Percentiles rank a stretch among this genome's conserved stretches.
Conservation (phyloP, 2,888 invertebrate genomes). For the Macaria liturata region DNA sequence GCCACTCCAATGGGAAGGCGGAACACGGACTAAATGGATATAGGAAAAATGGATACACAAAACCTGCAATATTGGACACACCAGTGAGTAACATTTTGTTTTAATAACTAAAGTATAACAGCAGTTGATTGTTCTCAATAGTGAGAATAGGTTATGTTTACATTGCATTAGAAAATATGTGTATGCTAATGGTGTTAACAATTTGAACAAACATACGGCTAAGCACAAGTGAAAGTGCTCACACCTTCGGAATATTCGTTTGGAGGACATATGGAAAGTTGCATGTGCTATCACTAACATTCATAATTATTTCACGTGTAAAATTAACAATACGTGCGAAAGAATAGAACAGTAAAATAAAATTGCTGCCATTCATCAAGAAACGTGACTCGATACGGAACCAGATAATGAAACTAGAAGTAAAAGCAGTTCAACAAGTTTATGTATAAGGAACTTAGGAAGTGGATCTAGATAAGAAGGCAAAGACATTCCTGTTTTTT, state of each 20-base stretch:
- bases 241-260: constrained; percentile 23
- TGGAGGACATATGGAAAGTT: constrained; percentile 31
- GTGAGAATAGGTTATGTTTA: constrained; percentile 15
- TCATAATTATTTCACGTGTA: constrained; percentile 6
- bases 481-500: constrained; percentile 5
- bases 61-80: constrained; percentile 52
- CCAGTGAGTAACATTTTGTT: constrained; percentile 53
- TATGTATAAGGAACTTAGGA: constrained; percentile 11
- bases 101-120: not conserved
- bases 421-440: constrained; percentile 24
- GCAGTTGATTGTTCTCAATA: not conserved
- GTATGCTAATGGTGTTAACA: constrained; percentile 20
- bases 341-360: not conserved
- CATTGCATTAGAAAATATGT: constrained; percentile 19
- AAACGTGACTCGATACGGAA: constrained; percentile 28
- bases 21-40: constrained; percentile 65
- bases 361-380: constrained; percentile 8
- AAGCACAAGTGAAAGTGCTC: constrained; percentile 43
- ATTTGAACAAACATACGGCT: constrained; percentile 33
- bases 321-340: not conserved
- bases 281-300: constrained; percentile 10
- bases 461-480: constrained; percentile 13
- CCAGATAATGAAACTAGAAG: constrained; percentile 17
- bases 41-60: constrained; percentile 69
- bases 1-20: constrained; percentile 63